Evolutionary conservation across 2,113 vertebrate species (phyloP), one percentile per base, ranked within the genome.

Genomic region (Grallaria varia): DNA sequence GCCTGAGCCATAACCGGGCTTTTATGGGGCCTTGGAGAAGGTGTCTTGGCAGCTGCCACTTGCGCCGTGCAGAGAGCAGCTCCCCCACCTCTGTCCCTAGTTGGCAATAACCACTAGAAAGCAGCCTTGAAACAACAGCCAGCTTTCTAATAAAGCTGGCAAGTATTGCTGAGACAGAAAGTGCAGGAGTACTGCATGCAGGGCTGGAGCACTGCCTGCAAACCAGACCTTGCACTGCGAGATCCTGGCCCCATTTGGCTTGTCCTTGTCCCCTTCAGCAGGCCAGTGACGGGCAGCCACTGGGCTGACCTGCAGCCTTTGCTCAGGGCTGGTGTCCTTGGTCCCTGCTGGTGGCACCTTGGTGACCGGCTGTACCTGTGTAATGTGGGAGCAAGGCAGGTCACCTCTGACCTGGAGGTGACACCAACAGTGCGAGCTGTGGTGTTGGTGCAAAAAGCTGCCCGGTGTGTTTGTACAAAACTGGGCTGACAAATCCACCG

Each of bases 1-100:
- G 91, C 64, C 84, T 44, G 62, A 87, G 87, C 93, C 31, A 45
- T 87, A 94, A 94, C 53, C 0, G 0, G 28, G 53, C 35, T 92
- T 95, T 93, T 84, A 95, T 24, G 10, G 31, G 77, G 74, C 95
- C 91, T 89, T 68, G 21, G 94, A 91, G 95, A 93, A 93, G 60
- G 77, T 63, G 49, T 75, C 89, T 95, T 92, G 95, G 95, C 96
- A 95, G 89, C 94, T 95, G 91, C 44, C 93, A 67, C 33, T 90
- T 81, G 30, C 1, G 0, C 37, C 2, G 9, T 37, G 47, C 39
- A 22, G 86, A 59, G 52, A 20, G 17, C 50, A 68, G 93, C 77
- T 91, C 89, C 89, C 91, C 69, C 66, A 86, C 68, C 77, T 84
- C 90, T 0, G 5, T 95, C 95, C 91, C 93, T 31, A 1, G 73